Conservation (phyloP, 2,113 vertebrate species). For the Anoplopoma fimbria region DNA sequence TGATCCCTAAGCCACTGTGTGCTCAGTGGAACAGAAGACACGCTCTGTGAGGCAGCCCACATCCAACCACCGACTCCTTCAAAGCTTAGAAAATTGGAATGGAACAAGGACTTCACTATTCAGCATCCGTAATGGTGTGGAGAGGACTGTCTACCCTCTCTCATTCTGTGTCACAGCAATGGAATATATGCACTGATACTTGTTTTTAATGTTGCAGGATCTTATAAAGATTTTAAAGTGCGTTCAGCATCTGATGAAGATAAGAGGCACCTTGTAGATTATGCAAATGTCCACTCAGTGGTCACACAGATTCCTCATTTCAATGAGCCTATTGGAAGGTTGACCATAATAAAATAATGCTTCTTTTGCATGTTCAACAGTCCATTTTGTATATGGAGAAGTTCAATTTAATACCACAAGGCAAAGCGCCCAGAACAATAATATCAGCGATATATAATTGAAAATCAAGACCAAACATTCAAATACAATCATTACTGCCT, state of each 20-base stretch:
- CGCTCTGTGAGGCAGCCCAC: constrained; percentile 63
- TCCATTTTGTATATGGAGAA: constrained; percentile 26
- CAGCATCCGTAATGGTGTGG: constrained; percentile 68
- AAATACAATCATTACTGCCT: constrained; percentile 73
- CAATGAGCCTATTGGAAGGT: constrained; percentile 19
- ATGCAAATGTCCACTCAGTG: constrained; percentile 2
- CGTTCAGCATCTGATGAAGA: constrained; percentile 10
- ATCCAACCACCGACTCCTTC: constrained; percentile 68
- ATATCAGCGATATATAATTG: constrained; percentile 65
- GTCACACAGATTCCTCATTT: constrained; percentile 29
- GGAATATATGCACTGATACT: not conserved
- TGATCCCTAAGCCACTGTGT: constrained; percentile 73
- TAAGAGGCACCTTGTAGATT: constrained; percentile 3
- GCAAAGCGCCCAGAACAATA: constrained; percentile 54
- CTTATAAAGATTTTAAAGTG: constrained; percentile 10
- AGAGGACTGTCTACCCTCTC: constrained; percentile 38
- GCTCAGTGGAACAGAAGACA: constrained; percentile 72
- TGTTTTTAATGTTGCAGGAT: not conserved
- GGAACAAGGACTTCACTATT: constrained; percentile 64
- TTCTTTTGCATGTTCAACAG: constrained; percentile 48
- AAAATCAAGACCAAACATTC: constrained; percentile 75
- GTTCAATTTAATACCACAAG: constrained; percentile 61
- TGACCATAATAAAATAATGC: constrained; percentile 36
- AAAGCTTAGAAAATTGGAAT: constrained; percentile 69
- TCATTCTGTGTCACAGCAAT: constrained; percentile 31